These are phyloP conservation scores for Neelides sp. DNA, from an alignment of 1,140 invertebrate species.

Conservation along the genomic window DNA sequence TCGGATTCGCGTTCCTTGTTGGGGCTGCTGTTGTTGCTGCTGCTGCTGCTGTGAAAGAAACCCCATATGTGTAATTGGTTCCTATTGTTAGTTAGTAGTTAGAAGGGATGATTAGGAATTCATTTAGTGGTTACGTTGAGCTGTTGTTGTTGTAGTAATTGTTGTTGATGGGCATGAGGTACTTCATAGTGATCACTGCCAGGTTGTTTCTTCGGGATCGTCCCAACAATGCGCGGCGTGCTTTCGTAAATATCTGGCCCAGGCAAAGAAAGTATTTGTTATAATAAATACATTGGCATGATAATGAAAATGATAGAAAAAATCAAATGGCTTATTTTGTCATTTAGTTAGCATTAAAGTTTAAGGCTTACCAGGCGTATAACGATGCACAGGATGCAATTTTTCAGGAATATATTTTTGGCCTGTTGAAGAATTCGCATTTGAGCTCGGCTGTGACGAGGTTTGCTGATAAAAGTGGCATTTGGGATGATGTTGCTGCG, in stretches of 20 bases:
- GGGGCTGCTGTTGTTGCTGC: conserved; percentile 34
- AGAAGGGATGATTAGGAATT: conserved; percentile 33
- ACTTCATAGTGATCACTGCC: conserved; percentile 30
- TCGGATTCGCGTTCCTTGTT: conserved; percentile 11
- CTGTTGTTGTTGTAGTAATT: conserved; percentile 37
- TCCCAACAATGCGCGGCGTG: conserved; percentile 53
- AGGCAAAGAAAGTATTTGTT: conserved; percentile 8
- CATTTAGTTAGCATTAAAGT: background rate
- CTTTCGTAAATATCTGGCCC: conserved; percentile 28
- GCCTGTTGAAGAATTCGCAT: background rate
- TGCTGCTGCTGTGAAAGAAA: conserved; percentile 45
- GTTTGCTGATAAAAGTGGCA: conserved; percentile 30
- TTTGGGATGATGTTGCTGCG: conserved; percentile 30
- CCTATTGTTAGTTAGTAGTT: conserved; percentile 13
- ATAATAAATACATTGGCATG: background rate
- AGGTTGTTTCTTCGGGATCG: conserved; percentile 50
- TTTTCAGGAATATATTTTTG: conserved; percentile 30
- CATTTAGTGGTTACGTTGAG: conserved; percentile 44
- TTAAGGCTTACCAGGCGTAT: conserved; percentile 26
- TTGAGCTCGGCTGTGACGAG: background rate
- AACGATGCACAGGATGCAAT: conserved; percentile 29
- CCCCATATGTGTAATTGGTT: too few relatives aligned
- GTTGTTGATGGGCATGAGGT: conserved; percentile 25
- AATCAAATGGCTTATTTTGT: background rate
- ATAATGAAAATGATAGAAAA: background rate